Percentiles rank a stretch among this genome's conserved stretches.
phyloP scores from a whole-genome alignment of 2,888 invertebrate species.

The Lithodes maja region DNA sequence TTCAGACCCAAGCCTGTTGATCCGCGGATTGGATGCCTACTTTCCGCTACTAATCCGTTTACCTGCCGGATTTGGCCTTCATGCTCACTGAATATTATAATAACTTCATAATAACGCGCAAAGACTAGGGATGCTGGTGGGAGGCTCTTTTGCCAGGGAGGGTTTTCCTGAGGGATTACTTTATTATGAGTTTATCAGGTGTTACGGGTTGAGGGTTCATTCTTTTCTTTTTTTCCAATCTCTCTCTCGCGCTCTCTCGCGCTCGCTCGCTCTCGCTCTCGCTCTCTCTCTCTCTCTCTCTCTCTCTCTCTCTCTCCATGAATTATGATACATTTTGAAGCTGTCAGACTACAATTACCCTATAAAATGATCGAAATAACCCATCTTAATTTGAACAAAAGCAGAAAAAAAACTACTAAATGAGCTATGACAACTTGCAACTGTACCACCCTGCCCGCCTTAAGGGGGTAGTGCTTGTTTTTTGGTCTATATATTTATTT shows the following conservation, averaged over 20 bases:
- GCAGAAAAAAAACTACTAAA: too few species aligned
- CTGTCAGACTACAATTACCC: too few species aligned
- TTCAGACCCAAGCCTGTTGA: slow-evolving; percentile 16
- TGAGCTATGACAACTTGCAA: too few species aligned
- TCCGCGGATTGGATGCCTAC: not conserved
- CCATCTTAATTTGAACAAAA: too few species aligned
- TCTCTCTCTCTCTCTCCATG: not conserved
- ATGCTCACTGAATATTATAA: slow-evolving; percentile 14
- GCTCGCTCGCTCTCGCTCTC: not conserved
- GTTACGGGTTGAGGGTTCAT: not conserved
- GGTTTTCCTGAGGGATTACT: not conserved
- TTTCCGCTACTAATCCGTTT: slow-evolving; percentile 17
- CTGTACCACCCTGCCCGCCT: too few species aligned
- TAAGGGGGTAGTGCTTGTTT: too few species aligned
- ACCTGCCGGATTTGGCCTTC: not conserved
- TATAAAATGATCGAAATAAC: too few species aligned
- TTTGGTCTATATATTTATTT: too few species aligned
- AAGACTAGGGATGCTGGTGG: not conserved
- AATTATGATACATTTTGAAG: not conserved
- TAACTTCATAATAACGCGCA: not conserved
- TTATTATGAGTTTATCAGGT: not conserved
- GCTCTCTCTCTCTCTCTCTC: not conserved
- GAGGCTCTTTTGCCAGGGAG: too few species aligned
- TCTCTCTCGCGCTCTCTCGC: slow-evolving; percentile 1
- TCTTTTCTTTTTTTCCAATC: slow-evolving; percentile 10